Base-by-base conservation (phyloP, 2,113 vertebrate genomes). In the Delphinus delphis region DNA sequence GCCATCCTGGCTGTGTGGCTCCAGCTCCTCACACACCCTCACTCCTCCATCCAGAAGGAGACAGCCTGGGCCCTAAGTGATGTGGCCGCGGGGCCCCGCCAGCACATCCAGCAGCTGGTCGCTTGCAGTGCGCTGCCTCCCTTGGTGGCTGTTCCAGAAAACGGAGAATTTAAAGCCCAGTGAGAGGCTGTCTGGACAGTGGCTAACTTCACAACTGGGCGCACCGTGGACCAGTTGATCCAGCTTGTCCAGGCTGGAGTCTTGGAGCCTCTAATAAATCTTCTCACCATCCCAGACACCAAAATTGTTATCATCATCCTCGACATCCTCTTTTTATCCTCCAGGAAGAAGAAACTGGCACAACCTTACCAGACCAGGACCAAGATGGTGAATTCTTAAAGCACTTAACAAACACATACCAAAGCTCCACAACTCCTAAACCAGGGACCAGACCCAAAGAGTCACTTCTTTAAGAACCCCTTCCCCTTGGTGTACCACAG, bases 81-180 rank as follows among this genome's bases (percentile, higher is more conserved):
- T 47, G 99, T 99, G 1, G 99, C 99, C 0, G 99, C 99, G 4
- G 99, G 99, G 6, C 99, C 99, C 0, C 88, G 89, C 50, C 98
- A 97, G 17, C 99, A 99, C 96, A 99, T 99, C 93, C 99, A 99
- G 38, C 99, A 99, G 65, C 97, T 99, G 9, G 99, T 99, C 47
- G 98, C 98, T 8, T 99, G 98, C 17, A 98, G 99, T 1, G 70
- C 99, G 2, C 94, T 99, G 60, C 98, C 99, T 6, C 98, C 98
- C 13, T 96, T 99, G 76, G 98, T 99, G n/a, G 98, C 99, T 13
- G 89, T 99, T 47, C 99, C 99, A 0, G 98, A 94, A 79, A 99
- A 99, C 73, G 99, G 99, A 53, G 99, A 99, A 62, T 99, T 99
- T 95, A 99, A 99, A 97, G 99, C 99, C 28, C 99, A 99, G 97